Conservation (phyloP, 2,888 invertebrate genomes). For the Ormyrus rosae region DNA sequence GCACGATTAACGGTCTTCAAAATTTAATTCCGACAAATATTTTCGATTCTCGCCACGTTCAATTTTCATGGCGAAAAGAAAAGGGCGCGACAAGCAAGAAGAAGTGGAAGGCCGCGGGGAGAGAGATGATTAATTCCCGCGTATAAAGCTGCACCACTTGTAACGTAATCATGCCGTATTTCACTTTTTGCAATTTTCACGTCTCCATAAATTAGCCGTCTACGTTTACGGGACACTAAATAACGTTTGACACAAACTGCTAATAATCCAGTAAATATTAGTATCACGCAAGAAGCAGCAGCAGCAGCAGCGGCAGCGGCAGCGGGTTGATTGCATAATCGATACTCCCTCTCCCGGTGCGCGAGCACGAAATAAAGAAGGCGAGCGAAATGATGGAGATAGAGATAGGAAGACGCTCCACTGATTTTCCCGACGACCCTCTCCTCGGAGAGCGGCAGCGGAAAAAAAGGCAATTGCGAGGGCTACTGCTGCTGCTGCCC, state of each 20-base stretch:
- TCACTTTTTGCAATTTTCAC: slow-evolving; percentile 55
- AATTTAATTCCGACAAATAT: slow-evolving; percentile 32
- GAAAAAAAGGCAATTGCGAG: slow-evolving; percentile 49
- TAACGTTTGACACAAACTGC: slow-evolving; percentile 53
- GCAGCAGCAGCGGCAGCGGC: neutral
- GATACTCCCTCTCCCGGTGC: slow-evolving; percentile 19
- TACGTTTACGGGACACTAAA: slow-evolving; percentile 48
- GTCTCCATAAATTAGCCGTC: slow-evolving; percentile 50
- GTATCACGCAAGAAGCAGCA: slow-evolving; percentile 47
- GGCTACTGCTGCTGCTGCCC: slow-evolving; percentile 3
- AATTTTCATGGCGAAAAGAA: slow-evolving; percentile 28
- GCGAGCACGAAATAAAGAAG: slow-evolving; percentile 44
- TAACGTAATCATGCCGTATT: slow-evolving; percentile 54
- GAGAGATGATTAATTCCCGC: slow-evolving; percentile 44
- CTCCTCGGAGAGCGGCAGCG: slow-evolving; percentile 18
- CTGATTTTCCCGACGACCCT: slow-evolving; percentile 39
- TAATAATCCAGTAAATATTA: slow-evolving; percentile 55
- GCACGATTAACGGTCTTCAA: neutral
- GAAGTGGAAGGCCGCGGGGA: slow-evolving; percentile 12
- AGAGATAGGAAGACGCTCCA: slow-evolving; percentile 16
- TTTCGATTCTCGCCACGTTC: slow-evolving; percentile 45
- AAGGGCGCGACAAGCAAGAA: neutral
- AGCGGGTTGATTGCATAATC: slow-evolving; percentile 54
- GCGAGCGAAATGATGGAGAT: neutral
- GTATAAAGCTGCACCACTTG: slow-evolving; percentile 47